A percentile compares a stretch with the other conserved stretches of the same genome.
Conservation (phyloP, 2,113 vertebrate genomes). For the cattle (Bos taurus) region ARS-UCD2.0 NC_037331.1:112874001-112874500, state of each 20-base stretch:
- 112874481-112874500: neutral
- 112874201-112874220: neutral
- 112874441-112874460: too few species aligned
- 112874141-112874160: neutral
- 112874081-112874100: rapidly evolving
- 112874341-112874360: neutral
- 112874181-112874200: neutral
- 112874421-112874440: neutral
- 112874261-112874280: neutral
- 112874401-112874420: neutral
- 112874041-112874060: neutral
- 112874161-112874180: neutral
- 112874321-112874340: neutral
- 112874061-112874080: too few species aligned
- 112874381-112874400: neutral
- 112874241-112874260: neutral
- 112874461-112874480: too few species aligned
- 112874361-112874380: neutral
- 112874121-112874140: neutral
- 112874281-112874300: neutral
- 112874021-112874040: neutral
- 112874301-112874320: neutral
- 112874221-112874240: neutral
- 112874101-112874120: too few species aligned
- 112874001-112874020: neutral